Conservation (phyloP, 1,140 invertebrate species). For the Drosophila novamexicana region DNA sequence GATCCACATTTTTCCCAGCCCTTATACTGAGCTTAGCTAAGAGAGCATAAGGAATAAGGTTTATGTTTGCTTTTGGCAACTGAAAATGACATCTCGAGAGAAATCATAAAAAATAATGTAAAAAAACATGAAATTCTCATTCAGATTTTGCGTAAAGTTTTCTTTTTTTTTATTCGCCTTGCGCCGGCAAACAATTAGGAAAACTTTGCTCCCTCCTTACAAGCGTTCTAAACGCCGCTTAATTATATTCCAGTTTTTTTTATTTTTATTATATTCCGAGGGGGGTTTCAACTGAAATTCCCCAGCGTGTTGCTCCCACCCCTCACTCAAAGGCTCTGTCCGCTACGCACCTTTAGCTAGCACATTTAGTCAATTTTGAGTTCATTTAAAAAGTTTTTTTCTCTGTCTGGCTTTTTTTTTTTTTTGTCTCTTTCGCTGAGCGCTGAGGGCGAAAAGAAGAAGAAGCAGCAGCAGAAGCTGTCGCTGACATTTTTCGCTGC, state of each 20-base stretch:
- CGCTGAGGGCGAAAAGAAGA: not conserved
- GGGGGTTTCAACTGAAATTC: slow-evolving; percentile 31
- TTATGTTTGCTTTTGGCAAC: too few species aligned
- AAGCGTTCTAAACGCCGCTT: slow-evolving; percentile 80
- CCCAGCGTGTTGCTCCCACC: slow-evolving; percentile 32
- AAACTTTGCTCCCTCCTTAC: slow-evolving; percentile 37
- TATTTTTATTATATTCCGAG: not conserved
- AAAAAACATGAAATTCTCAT: slow-evolving; percentile 43
- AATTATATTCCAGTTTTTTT: slow-evolving; percentile 65
- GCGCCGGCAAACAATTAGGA: slow-evolving; percentile 49
- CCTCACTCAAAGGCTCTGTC: too few species aligned
- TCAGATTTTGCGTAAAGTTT: slow-evolving; percentile 73
- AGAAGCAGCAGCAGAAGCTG: slow-evolving; percentile 38
- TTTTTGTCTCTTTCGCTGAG: slow-evolving; percentile 7
- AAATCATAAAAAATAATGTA: slow-evolving; percentile 3
- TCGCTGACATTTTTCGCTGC: slow-evolving; percentile 55
- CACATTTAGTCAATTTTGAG: slow-evolving; percentile 82
- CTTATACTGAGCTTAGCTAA: too few species aligned
- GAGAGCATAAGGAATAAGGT: too few species aligned
- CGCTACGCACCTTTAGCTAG: slow-evolving; percentile 66
- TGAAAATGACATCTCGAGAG: too few species aligned
- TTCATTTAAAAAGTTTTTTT: slow-evolving; percentile 73
- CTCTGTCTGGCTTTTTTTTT: slow-evolving; percentile 29
- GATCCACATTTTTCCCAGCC: too few species aligned
- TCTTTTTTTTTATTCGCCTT: slow-evolving; percentile 38